Conservation (phyloP, 2,113 vertebrate genomes). For the Junco hyemalis region DNA sequence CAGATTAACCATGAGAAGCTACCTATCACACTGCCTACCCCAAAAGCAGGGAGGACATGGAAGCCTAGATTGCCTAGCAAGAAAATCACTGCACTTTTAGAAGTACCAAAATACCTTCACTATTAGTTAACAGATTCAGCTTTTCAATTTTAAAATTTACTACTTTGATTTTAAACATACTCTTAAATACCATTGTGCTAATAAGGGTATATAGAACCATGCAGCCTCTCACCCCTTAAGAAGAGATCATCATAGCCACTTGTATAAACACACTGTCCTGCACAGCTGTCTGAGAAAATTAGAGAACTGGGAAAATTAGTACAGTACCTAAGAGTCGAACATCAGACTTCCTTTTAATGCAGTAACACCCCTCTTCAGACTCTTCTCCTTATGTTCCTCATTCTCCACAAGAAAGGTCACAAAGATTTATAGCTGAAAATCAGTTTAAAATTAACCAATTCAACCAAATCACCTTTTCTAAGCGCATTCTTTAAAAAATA, state of each 20-base stretch:
- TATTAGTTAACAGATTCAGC: neutral
- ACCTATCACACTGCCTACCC: neutral
- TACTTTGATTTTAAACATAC: neutral
- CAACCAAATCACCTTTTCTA: neutral
- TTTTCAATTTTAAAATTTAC: neutral
- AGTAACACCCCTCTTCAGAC: neutral
- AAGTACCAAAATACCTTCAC: neutral
- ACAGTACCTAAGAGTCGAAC: neutral
- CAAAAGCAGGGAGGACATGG: neutral
- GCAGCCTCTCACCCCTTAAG: neutral
- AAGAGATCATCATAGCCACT: neutral
- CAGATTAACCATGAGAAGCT: neutral
- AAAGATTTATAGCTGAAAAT: neutral
- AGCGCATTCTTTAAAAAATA: neutral
- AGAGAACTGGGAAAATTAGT: neutral
- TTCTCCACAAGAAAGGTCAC: neutral
- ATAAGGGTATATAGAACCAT: neutral
- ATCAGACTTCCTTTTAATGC: neutral
- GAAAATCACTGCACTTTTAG: neutral
- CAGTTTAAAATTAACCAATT: neutral
- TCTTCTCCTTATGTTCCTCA: neutral
- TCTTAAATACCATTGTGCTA: neutral
- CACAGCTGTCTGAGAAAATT: neutral
- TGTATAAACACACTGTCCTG: neutral
- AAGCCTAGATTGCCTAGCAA: neutral